Conservation (phyloP, 2,797 vertebrate species). For the Acropternis orthonyx region DNA sequence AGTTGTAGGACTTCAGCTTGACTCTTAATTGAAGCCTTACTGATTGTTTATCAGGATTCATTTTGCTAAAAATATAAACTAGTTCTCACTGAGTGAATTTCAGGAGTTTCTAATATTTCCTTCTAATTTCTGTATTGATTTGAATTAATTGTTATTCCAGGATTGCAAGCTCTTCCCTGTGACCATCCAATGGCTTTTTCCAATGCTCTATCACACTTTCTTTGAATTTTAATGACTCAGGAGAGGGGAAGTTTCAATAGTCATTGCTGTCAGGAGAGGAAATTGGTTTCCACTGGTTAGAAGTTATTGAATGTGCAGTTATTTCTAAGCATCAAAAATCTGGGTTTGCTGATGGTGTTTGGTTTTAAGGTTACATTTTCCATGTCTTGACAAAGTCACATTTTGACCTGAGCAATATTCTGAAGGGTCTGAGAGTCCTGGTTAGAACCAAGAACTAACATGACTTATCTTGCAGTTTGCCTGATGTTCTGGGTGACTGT, state of each 20-base stretch:
- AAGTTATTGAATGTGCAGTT: background rate
- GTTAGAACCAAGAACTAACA: background rate
- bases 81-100: slow-evolving; percentile 50
- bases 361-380: background rate
- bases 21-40: slow-evolving; percentile 35
- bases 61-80: slow-evolving; percentile 57
- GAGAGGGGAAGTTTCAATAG: background rate
- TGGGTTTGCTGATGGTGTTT: background rate
- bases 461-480: background rate
- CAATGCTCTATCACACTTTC: slow-evolving; percentile 20
- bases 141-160: slow-evolving; percentile 65
- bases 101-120: slow-evolving; percentile 55
- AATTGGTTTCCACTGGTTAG: background rate
- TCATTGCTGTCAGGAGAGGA: background rate
- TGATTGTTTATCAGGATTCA: background rate
- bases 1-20: background rate
- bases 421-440: background rate
- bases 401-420: background rate
- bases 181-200: slow-evolving; percentile 53
- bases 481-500: background rate
- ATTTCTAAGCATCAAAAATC: background rate
- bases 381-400: background rate
- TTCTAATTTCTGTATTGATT: slow-evolving; percentile 67
- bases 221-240: slow-evolving; percentile 31
- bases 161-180: slow-evolving; percentile 34